Evolutionary conservation across 2,888 invertebrate genomes (phyloP), one percentile per base, ranked within the genome.

Genomic region (Temnothorax unifasciatus): DNA sequence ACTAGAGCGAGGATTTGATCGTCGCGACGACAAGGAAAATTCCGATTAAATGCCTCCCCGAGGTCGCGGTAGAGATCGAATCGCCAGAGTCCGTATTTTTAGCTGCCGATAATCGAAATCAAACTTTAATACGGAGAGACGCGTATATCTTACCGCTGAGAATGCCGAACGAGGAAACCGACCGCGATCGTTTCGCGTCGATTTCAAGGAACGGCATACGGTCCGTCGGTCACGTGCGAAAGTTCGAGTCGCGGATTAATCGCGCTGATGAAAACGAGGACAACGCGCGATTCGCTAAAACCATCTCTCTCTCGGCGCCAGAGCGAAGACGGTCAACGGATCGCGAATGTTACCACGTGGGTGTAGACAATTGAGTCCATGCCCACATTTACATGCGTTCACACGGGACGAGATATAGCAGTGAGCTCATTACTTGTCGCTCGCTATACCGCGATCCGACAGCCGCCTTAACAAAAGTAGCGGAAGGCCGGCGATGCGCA

Each of bases 201-300:
- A 18, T 59, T 71, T 81, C 73, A 61, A 59, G 29, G 25, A 52
- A 2, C 41, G 3, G 15, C 21, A 64, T 13, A n/a, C n/a, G 59
- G 47, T 41, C 76, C 6, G 38, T 50, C 54, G 29, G 44, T 79
- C 71, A 47, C 71, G 57, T 71, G 59, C n/a, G 13, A 57, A 13
- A 59, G 73, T 13, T 81, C 15, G 47, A 44, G 18, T 79, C 79
- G 59, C 76, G 86, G 82, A 88, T 84, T 85, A 88, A 87, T 86
- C 69, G 75, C 79, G 81, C 68, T 82, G 87, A 87, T 89, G 88
- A 86, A 87, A 89, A 89, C 63, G 88, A 87, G 88, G 88, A 47
- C 87, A 81, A 85, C 61, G 82, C 61, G 82, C 86, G 81, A 77
- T 85, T 84, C 83, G 85, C 68, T 68, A 79, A 59, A 59, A 34